A percentile compares a stretch with the other conserved stretches of the same genome.
phyloP scores from a whole-genome alignment of 2,888 invertebrate species.

The Agrotis clavis region DNA sequence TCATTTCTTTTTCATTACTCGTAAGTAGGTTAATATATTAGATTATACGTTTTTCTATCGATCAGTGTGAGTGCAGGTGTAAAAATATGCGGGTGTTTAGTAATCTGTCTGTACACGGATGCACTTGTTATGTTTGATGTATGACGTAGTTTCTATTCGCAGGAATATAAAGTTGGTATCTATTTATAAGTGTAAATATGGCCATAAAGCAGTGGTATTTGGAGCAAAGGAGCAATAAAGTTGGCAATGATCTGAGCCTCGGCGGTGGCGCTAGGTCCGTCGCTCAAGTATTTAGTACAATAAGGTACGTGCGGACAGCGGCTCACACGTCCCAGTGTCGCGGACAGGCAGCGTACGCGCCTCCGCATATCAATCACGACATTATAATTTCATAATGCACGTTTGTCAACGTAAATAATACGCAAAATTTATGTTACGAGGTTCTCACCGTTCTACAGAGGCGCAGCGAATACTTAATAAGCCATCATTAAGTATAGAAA shows the following conservation, averaged over 20 bases:
- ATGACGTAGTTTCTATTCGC: conserved; percentile 51
- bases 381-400: conserved; percentile 91
- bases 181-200: conserved; percentile 53
- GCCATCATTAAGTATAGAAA: conserved; percentile 76
- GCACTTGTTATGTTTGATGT: conserved; percentile 51
- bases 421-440: conserved; percentile 91
- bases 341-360: conserved; percentile 71
- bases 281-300: conserved; percentile 69
- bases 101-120: conserved; percentile 55
- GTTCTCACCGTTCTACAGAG: conserved; percentile 88
- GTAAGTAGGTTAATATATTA: conserved; percentile 64
- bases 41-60: conserved; percentile 65
- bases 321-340: conserved; percentile 81
- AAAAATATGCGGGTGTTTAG: conserved; percentile 64
- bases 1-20: conserved; percentile 51
- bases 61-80: conserved; percentile 55
- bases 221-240: conserved; percentile 51
- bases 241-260: conserved; percentile 55
- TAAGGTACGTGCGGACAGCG: conserved; percentile 62
- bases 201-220: conserved; percentile 54
- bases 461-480: conserved; percentile 86
- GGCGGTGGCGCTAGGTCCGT: conserved; percentile 54
- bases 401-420: conserved; percentile 90
- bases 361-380: conserved; percentile 84
- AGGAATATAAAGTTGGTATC: conserved; percentile 29